phyloP scores from a whole-genome alignment of 2,888 invertebrate species.

The Amaurobius ferox region DNA sequence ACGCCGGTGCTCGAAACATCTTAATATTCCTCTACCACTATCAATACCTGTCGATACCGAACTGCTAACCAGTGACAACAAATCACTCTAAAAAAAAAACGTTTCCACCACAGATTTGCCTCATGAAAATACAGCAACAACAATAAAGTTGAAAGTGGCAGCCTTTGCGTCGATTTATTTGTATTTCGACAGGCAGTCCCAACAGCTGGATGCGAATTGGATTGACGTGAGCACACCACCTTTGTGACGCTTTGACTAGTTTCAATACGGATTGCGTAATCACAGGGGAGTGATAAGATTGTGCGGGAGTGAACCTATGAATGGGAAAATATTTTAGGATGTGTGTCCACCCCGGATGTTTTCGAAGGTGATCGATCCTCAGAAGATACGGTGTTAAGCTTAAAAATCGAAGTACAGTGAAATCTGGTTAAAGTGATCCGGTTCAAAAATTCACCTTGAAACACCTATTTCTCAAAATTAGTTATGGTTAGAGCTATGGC shows the following conservation, averaged over 20 bases:
- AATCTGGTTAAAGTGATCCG: no score
- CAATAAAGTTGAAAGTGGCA: neutral
- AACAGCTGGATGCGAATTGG: neutral
- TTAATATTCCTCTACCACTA: neutral
- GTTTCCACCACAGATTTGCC: neutral
- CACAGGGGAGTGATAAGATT: neutral
- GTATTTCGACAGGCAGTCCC: neutral
- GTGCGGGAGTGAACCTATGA: neutral
- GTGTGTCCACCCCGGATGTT: neutral
- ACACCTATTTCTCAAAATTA: no score
- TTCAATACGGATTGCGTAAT: neutral
- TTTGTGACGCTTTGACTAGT: neutral
- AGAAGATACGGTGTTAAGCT: no score
- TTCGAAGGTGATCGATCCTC: neutral
- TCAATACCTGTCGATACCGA: no score
- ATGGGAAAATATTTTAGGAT: neutral
- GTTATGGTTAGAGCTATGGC: no score
- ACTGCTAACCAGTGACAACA: no score
- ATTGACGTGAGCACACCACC: neutral
- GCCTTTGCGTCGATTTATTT: neutral
- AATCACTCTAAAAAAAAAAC: no score
- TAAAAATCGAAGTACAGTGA: no score
- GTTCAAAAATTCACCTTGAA: no score
- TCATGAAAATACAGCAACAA: neutral
- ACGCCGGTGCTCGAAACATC: slow-evolving; percentile 51